Evolutionary conservation across 1,140 invertebrate genomes (phyloP).

Genomic region (Tetramorium parvispinum): DNA sequence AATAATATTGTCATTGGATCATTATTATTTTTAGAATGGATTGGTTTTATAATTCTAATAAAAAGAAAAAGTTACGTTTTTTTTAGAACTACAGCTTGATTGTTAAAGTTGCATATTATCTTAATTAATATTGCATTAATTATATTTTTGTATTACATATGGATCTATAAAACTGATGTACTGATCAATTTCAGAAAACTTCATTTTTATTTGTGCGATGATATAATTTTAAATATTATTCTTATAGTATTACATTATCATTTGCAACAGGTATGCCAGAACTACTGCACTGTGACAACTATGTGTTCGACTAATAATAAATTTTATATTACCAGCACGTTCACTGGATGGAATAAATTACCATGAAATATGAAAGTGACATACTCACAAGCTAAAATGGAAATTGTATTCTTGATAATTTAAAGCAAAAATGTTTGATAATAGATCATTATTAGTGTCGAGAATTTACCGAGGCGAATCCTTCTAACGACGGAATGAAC

Average conservation of each 20-base stretch:
- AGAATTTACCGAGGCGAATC: constrained; percentile 59
- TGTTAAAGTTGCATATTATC: neutral
- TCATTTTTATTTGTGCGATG: neutral
- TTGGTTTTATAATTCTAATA: neutral
- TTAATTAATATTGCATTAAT: neutral
- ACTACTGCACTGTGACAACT: neutral
- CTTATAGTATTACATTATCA: neutral
- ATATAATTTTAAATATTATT: neutral
- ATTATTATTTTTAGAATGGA: neutral
- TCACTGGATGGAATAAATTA: neutral
- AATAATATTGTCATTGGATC: neutral
- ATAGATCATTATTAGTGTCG: neutral
- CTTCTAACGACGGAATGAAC: constrained; percentile 53
- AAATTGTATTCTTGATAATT: neutral
- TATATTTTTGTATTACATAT: neutral
- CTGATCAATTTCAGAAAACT: neutral
- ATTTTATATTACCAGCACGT: neutral
- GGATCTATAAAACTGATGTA: neutral
- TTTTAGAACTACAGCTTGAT: neutral
- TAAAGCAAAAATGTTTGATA: neutral
- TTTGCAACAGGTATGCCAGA: neutral
- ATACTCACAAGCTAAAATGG: constrained; percentile 1
- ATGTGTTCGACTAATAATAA: neutral
- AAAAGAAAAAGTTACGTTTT: neutral
- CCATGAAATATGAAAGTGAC: constrained; percentile 3